Evolutionary conservation across 92 coral and sea anemone species (phyloP), one percentile per base, ranked within the genome.

Genomic region (Palythoa heliodiscus): DNA sequence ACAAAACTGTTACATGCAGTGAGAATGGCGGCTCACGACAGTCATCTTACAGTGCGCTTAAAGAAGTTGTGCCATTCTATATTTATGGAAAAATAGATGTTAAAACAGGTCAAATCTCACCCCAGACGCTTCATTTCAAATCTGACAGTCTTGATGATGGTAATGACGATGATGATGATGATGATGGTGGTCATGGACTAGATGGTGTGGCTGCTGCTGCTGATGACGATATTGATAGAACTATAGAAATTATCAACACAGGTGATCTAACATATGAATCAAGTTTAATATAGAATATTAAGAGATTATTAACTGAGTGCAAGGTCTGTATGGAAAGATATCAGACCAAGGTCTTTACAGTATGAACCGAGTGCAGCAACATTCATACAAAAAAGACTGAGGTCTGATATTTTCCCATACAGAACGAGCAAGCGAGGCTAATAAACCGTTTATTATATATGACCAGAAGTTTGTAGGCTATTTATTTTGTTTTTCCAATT

Each of bases 101-200:
- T 7, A 35, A 66, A 66, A 80, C 74, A 24, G 70, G 19, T 77
- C 67, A 77, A 20, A 38, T 6, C 13, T 67, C 50, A 38, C 73
- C 84, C 23, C 84, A 68, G 60, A 80, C 25, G 5, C 61, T 80
- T 66, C 60, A 80, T 43, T 37, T 80, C 74, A 80, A 39, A 13
- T 52, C 84, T 47, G 84, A 64, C 14, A 58, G 13, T 17, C 2
- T 39, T 61, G 43, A 19, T 66, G 57, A 64, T 43, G 43, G 64
- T 3, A 39, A 10, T 37, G 57, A 40, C 20, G 73, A 19, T 48
- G 50, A 77, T 9, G 57, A 40, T 40, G 73, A 19, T 48, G 50
- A 77, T 9, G 50, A 29, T 29, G 35, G 35, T 29, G 35, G 4
- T 52, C 19, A 75, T n/a, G 43, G 17, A 43, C 50, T 5, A 43